Base-by-base conservation (phyloP, 2,888 invertebrate genomes). In the Cephus spinipes region DNA sequence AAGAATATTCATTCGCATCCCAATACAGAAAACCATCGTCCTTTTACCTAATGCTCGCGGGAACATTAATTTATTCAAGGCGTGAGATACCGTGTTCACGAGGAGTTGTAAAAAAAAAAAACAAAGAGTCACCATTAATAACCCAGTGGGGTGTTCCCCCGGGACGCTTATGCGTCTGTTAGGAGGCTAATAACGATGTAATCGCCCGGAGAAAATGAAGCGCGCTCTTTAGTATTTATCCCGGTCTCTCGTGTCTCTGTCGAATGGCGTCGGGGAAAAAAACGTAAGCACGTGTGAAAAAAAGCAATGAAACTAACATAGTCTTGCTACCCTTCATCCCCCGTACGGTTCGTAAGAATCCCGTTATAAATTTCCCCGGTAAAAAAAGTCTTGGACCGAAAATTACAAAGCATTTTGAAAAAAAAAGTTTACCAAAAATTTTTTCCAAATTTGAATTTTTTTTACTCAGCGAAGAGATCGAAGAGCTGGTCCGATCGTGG, bases 171-270 rank as follows among this genome's bases (percentile, higher is more conserved):
- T 86, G 85, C 85, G 85, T 86, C 84, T 83, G 86, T 88, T 88
- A 85, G 86, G 85, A 83, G 84, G 82, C 85, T 88, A 89, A 89
- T 88, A 88, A 88, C 88, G 88, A 86, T 85, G 88, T 87, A 88
- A 89, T 86, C 85, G 84, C 81, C 82, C 75, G 55, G 82, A 82
- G 84, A 81, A 85, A 86, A 84, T 82, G 84, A 81, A 81, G 81
- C 81, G 80, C 79, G 82, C 55, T 55, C 55, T 55, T 55, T 55
- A 55, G 55, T 15, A 55, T 23, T 55, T 55, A 23, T 55, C 23
- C 55, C 23, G 55, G 9, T 55, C 55, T 55, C 55, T 23, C 55
- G 55, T 55, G 55, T 55, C 55, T 55, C 55, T 55, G 2, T 23
- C 55, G 23, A 55, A 23, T 1, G 55, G 55, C 23, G 55, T 55